Base-by-base conservation (phyloP, 2,888 invertebrate genomes). In the Chrysina gloriosa region DNA sequence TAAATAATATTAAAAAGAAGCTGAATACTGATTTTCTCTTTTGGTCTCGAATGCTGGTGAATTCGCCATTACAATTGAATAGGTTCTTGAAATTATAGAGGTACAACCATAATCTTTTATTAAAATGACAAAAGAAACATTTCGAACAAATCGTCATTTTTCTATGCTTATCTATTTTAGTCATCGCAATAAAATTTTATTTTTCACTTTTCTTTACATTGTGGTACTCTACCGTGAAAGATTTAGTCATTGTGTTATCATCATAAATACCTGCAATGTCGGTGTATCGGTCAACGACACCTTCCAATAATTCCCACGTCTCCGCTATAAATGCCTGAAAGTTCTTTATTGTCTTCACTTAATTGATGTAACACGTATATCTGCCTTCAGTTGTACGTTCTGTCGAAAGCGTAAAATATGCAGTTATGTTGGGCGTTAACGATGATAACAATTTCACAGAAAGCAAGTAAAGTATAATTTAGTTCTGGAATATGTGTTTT, bases 321-420 rank as follows among this genome's bases (percentile, higher is more conserved):
- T 25, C 34, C 27, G 14, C n/a, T 34, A 11, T 58, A 58, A 39
- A 42, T 58, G 34, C 39, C 25, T 39, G 58, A 58, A 58, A 58
- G 58, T 58, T 16, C 25, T 23, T 58, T 58, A 58, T 58, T 58
- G 58, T 58, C 42, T 42, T 27, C 39, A 25, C 23, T 36, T 56
- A 58, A 58, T 58, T 58, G 58, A 25, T 25, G 16, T 25, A 58
- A 42, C 27, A 39, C 5, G 23, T 21, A 48, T 6, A 48, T 7
- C 11, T 27, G 23, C 23, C n/a, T n/a, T n/a, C n/a, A n/a, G 5
- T n/a, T 50, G 39, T 58, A 42, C 50, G 27, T 58, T 42, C 34
- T 21, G 36, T n/a, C 27, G 58, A 58, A 58, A 58, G 58, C 58
- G 39, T 58, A 58, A 58, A 58, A 42, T 58, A 58, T 58, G 16